These are phyloP conservation scores for Minunthozetes semirufus DNA, from an alignment of 2,888 invertebrate species.

Conservation along the genomic window DNA sequence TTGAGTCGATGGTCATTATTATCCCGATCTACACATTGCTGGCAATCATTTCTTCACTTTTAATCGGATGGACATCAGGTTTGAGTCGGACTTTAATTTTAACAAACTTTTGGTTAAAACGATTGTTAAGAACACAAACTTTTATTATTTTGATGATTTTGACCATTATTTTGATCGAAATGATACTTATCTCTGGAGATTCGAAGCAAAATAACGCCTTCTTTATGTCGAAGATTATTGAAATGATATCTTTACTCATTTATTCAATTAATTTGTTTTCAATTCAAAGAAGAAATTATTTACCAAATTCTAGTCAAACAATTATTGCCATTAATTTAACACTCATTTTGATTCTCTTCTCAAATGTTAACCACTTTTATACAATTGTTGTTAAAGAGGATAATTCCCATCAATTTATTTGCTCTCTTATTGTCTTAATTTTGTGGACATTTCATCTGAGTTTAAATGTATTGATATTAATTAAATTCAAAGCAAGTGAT, in stretches of 20 bases:
- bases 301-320: neutral
- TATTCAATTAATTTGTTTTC: neutral
- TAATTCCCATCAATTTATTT: neutral
- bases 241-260: neutral
- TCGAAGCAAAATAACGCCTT: neutral
- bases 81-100: neutral
- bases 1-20: slow-evolving; percentile 9
- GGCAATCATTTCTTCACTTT: slow-evolving; percentile 4
- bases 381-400: neutral
- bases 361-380: slow-evolving; percentile 3
- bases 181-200: neutral
- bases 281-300: neutral
- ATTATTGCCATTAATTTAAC: neutral
- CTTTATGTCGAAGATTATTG: neutral
- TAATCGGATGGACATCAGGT: slow-evolving; percentile 26
- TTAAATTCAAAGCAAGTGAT: neutral
- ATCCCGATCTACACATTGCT: slow-evolving; percentile 19
- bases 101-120: neutral
- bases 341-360: neutral
- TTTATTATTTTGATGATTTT: neutral
- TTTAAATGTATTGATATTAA: neutral
- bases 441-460: slow-evolving; percentile 9
- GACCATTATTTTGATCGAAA: neutral
- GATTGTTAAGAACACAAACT: neutral
- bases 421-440: neutral